A percentile compares a stretch with the other conserved stretches of the same genome.
Evolutionary conservation across 2,888 invertebrate genomes (phyloP).

Genomic region (Tiliacea aurago): DNA sequence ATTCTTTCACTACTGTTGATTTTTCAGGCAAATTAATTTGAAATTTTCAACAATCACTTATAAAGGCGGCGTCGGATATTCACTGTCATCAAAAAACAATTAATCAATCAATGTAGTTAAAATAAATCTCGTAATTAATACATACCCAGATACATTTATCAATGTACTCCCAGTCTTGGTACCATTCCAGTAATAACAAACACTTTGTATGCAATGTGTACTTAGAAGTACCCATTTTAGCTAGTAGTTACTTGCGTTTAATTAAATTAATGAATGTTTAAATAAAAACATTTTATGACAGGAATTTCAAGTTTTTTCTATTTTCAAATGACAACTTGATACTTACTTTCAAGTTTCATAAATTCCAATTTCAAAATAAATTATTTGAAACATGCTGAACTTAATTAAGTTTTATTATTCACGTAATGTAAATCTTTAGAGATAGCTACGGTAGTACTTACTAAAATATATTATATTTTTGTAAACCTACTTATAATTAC

Average conservation of each 20-base stretch:
- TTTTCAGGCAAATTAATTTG: neutral
- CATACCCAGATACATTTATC: slow-evolving; percentile 86
- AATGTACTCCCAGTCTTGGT: slow-evolving; percentile 84
- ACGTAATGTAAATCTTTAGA: neutral
- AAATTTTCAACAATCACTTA: neutral
- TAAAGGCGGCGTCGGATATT: neutral
- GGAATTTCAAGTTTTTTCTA: slow-evolving; percentile 27
- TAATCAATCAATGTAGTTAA: slow-evolving; percentile 4
- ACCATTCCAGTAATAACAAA: slow-evolving; percentile 82
- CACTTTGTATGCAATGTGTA: slow-evolving; percentile 73
- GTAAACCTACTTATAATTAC: neutral
- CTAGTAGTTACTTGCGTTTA: neutral
- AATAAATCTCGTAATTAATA: slow-evolving; percentile 36
- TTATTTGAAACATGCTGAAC: neutral
- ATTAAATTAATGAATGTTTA: slow-evolving; percentile 3
- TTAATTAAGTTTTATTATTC: neutral
- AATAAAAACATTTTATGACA: neutral
- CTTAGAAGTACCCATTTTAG: slow-evolving; percentile 5
- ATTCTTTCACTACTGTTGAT: neutral
- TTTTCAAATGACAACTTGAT: slow-evolving; percentile 37
- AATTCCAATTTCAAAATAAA: slow-evolving; percentile 44
- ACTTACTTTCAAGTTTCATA: neutral
- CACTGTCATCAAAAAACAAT: neutral
- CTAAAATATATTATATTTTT: neutral
- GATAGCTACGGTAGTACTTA: neutral